Evolutionary conservation across 2,113 vertebrate species (phyloP), one percentile per base, ranked within the genome.

Genomic region (Sylvia atricapilla): DNA sequence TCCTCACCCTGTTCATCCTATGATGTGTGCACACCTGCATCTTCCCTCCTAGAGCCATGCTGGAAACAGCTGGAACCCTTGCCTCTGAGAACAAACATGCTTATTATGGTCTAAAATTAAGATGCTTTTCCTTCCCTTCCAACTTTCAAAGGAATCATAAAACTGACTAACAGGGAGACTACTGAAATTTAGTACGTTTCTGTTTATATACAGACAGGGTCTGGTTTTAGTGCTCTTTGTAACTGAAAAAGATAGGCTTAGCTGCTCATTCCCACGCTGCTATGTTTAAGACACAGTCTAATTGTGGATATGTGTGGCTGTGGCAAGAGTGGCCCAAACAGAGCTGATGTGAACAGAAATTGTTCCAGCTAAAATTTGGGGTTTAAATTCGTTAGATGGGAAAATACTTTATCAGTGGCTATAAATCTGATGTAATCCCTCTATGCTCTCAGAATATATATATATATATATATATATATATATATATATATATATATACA

Each of bases 21-120:
- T 47, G 68, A 69, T 39, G 31, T 77, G 63, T 55, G 30, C 27
- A 84, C 76, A 92, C 68, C 94, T 94, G 69, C 83, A 89, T 86
- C 62, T 93, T 93, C 63, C 72, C 24, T 87, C 21, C 53, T 37
- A 43, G 33, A 63, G 33, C 60, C 76, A 50, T 27, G 7, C 79
- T 83, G 77, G 50, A 95, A 93, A 90, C 44, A 87, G 47, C 87
- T 94, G 90, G 94, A 97, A 94, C 67, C 44, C 87, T 90, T 56
- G 52, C 28, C 66, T 94, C 85, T 75, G 46, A 59, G 96, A 96
- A 91, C 73, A 95, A 93, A 93, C 89, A 69, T 91, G 94, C 76
- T 49, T 90, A 95, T 97, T 97, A 97, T 37, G 33, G 50, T 55
- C 93, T 91, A 97, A 97, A 97, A 87, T 95, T 93, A 94, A 70